phyloP scores from a whole-genome alignment of 2,113 vertebrate genomes.

The Cephalopterus ornatus region DNA sequence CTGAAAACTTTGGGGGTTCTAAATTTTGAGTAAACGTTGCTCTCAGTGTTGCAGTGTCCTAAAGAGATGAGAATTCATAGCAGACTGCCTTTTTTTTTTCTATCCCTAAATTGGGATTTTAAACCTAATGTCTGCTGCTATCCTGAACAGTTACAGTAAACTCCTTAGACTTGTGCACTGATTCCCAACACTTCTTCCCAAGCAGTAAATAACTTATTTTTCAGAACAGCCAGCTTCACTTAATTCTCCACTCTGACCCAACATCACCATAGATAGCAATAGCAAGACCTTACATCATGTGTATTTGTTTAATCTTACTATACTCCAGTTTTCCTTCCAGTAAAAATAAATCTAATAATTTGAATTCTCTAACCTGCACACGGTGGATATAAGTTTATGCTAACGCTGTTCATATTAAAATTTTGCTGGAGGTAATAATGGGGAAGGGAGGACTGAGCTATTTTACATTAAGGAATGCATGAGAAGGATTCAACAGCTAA shows the following conservation, averaged over 20 bases:
- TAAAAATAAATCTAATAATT: not conserved
- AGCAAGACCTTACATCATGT: not conserved
- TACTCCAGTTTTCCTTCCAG: not conserved
- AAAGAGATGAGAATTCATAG: not conserved
- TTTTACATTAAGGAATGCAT: not conserved
- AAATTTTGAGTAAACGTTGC: not conserved
- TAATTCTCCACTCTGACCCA: not conserved
- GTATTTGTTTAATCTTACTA: not conserved
- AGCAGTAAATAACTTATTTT: not conserved
- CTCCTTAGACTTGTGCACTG: not conserved
- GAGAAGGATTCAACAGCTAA: not conserved
- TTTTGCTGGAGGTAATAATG: not conserved
- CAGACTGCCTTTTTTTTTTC: not conserved
- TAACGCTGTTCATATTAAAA: not conserved
- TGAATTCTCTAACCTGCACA: not conserved
- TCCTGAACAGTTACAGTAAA: not conserved
- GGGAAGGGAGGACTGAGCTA: not conserved
- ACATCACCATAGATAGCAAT: not conserved
- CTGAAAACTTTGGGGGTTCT: not conserved
- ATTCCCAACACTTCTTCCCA: not conserved
- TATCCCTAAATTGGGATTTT: not conserved
- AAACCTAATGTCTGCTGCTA: not conserved
- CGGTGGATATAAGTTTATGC: not conserved
- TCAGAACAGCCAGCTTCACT: not conserved
- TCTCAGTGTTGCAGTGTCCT: not conserved